These are phyloP conservation scores for Capricornis sumatraensis DNA, from an alignment of 2,113 vertebrate genomes.

Conservation along the genomic window DNA sequence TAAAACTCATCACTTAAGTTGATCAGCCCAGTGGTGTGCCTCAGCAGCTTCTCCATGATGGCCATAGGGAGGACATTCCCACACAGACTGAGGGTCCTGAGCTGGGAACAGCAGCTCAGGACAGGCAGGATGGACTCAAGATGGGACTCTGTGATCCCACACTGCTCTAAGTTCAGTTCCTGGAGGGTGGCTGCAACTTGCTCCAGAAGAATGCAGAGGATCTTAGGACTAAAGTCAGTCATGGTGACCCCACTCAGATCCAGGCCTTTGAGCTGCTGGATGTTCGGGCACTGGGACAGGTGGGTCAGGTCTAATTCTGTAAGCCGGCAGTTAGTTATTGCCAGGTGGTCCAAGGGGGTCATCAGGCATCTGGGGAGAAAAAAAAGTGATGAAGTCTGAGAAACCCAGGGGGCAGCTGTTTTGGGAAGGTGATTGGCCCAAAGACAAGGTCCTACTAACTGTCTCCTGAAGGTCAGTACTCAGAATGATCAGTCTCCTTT, in stretches of 20 bases:
- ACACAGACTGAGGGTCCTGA: not conserved
- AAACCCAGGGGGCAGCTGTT: rapidly evolving
- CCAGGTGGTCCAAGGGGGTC: not conserved
- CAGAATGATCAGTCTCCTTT: not conserved
- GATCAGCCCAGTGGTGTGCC: rapidly evolving
- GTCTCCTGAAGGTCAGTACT: not conserved
- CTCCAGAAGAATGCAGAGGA: not conserved
- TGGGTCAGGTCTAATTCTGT: not conserved
- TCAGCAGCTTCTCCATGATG: not conserved
- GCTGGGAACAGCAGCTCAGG: not conserved
- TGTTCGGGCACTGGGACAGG: not conserved
- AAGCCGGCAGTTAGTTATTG: not conserved
- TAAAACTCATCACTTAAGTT: not conserved
- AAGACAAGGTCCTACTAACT: not conserved
- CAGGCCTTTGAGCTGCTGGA: not conserved
- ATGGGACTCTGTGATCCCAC: not conserved
- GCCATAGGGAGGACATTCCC: not conserved
- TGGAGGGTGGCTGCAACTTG: not conserved
- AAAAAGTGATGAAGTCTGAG: not conserved
- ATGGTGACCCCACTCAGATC: not conserved
- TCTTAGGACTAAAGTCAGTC: not conserved
- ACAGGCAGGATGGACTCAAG: not conserved
- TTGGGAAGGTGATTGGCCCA: not conserved
- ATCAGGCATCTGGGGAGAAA: not conserved
- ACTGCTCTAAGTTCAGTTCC: not conserved